Base-by-base conservation (phyloP, 2,888 invertebrate species). In the Drosophila glabriapex region DNA sequence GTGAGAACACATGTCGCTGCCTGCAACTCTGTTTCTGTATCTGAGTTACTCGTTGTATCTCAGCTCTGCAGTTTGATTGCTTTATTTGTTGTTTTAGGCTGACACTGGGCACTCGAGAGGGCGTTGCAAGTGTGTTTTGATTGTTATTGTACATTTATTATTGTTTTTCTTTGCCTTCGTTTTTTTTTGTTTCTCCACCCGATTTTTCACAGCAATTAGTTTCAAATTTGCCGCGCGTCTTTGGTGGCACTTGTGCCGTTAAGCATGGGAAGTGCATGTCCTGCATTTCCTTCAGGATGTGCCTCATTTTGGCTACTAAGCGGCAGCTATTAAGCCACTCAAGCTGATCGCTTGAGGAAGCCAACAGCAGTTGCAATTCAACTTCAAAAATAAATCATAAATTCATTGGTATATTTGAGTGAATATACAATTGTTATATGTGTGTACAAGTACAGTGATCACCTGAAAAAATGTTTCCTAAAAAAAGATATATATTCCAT, bases 41-140 rank as follows among this genome's bases (percentile, higher is more conserved):
- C 54, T 46, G 28, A 37, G 31, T 29, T 14, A 16, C 31, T 55
- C 55, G n/a, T 19, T 28, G 31, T 29, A 14, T 39, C 37, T 56
- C 60, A 16, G 29, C 31, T 66, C 65, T 52, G 54, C 60, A 59
- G 67, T 85, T 84, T 91, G 90, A 91, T 91, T 89, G 81, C 91
- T 91, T 91, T 91, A 91, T 91, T 91, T 91, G 91, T 91, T 91
- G 79, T 89, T 85, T 91, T 90, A 90, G 82, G 82, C 83, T 81
- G 79, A 82, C 79, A 80, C 73, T 66, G 74, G 61, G 41, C 75
- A 76, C 76, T 85, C 75, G 68, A 71, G 68, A 70, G 80, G 83
- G 89, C 80, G 84, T 80, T 79, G 80, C 88, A 90, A 90, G 89
- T 89, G 82, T 88, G 85, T 90, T 90, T 85, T 83, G 86, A 87